A percentile compares a stretch with the other conserved stretches of the same genome.
Evolutionary conservation across 2,113 vertebrate genomes (phyloP).

Genomic region (Pseudois nayaur): DNA sequence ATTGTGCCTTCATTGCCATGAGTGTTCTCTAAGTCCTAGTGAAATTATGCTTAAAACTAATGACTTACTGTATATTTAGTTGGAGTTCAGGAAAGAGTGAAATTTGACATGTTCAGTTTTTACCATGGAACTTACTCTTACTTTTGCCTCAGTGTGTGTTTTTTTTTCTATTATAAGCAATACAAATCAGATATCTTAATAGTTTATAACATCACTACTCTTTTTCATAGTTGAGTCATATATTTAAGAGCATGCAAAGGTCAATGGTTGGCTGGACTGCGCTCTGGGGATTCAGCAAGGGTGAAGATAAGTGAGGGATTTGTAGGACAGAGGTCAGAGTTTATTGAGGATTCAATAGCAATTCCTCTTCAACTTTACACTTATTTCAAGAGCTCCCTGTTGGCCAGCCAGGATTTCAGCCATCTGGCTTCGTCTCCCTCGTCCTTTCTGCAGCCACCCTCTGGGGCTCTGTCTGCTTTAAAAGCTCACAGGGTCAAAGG

Average conservation of each 20-base stretch:
- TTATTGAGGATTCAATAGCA: neutral
- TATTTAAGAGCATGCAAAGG: neutral
- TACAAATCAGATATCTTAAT: neutral
- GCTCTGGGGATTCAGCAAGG: neutral
- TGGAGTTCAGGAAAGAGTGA: neutral
- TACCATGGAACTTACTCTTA: neutral
- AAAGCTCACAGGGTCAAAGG: neutral
- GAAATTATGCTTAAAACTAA: neutral
- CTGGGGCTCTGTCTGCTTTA: neutral
- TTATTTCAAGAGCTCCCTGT: neutral
- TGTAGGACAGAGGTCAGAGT: neutral
- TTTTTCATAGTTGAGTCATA: neutral
- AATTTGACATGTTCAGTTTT: neutral
- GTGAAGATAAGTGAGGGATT: neutral
- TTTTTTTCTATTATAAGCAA: neutral
- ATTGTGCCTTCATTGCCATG: conserved; percentile 77
- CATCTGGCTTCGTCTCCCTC: neutral
- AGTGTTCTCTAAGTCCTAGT: neutral
- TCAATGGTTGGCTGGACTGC: neutral
- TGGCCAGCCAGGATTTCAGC: neutral
- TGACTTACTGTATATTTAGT: neutral
- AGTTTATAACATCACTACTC: neutral
- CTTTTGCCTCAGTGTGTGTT: neutral
- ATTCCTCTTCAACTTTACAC: neutral
- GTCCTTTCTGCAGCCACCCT: neutral